A percentile compares a stretch with the other conserved stretches of the same genome.
phyloP scores from a whole-genome alignment of 2,888 invertebrate species.

The Cephus pulcher region DNA sequence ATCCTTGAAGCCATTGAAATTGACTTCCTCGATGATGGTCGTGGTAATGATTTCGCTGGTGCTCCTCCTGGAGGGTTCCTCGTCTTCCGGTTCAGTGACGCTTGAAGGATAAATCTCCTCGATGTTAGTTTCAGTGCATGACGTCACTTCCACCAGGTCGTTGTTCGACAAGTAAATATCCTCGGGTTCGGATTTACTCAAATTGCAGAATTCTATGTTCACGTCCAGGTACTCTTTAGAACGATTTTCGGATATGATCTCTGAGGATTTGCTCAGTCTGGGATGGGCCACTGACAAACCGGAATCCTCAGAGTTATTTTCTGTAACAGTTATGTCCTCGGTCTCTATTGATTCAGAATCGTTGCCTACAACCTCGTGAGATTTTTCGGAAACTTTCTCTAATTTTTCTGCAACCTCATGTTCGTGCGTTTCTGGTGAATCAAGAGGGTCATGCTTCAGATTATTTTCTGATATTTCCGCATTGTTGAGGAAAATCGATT shows the following conservation, averaged over 20 bases:
- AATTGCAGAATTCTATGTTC: conserved; percentile 18
- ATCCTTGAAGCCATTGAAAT: conserved; percentile 17
- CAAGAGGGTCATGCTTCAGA: background rate
- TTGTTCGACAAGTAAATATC: conserved; percentile 20
- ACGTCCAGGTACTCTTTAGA: conserved; percentile 8
- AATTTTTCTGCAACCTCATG: conserved; percentile 23
- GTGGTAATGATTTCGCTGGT: conserved; percentile 12
- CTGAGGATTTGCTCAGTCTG: conserved; percentile 16
- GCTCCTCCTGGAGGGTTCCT: conserved; percentile 10
- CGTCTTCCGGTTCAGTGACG: conserved; percentile 17
- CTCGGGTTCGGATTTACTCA: conserved; percentile 21
- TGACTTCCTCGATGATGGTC: conserved; percentile 12
- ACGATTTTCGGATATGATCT: conserved; percentile 10
- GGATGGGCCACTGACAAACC: conserved; percentile 11
- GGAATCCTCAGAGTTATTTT: conserved; percentile 23
- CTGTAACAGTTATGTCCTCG: background rate
- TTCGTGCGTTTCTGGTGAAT: background rate
- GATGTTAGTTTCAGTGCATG: background rate
- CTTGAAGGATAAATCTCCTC: conserved; percentile 16
- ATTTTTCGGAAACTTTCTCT: conserved; percentile 17
- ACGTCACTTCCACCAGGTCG: conserved; percentile 13
- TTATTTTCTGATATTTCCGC: background rate
- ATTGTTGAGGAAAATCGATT: background rate
- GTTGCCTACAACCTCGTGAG: background rate
- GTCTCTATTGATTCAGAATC: background rate